Percentiles rank a stretch among this genome's conserved stretches.
These are phyloP conservation scores for Papilio elwesi DNA, from an alignment of 2,888 invertebrate genomes.

Conservation along the genomic window DNA sequence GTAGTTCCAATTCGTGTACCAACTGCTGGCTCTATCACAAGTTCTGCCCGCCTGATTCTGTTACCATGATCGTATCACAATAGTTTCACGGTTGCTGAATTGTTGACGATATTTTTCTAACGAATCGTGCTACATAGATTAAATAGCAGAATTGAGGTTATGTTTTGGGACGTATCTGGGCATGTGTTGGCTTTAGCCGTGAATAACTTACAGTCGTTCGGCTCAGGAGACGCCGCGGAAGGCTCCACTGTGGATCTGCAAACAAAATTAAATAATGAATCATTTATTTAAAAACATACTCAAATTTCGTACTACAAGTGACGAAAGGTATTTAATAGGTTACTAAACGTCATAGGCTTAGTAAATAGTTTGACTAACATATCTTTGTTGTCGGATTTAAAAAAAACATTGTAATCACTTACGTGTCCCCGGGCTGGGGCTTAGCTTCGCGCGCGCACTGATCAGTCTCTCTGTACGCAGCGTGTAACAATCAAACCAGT, in stretches of 20 bases:
- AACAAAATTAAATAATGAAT: constrained; percentile 33
- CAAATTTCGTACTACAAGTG: neutral
- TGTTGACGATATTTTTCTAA: too few species aligned
- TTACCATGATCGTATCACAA: too few species aligned
- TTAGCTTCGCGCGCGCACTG: neutral
- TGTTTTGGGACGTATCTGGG: too few species aligned
- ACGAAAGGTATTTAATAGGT: neutral
- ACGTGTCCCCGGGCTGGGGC: constrained; percentile 16
- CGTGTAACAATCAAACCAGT: constrained; percentile 22
- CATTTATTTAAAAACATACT: neutral
- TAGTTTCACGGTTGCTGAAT: too few species aligned
- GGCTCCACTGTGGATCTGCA: constrained; percentile 61
- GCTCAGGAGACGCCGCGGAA: constrained; percentile 60
- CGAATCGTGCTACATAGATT: too few species aligned
- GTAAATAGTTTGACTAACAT: neutral
- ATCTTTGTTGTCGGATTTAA: too few species aligned
- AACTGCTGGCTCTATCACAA: too few species aligned
- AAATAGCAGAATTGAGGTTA: too few species aligned
- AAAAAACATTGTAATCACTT: constrained; percentile 1
- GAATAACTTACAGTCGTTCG: constrained; percentile 49
- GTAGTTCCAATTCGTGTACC: too few species aligned
- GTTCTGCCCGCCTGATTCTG: too few species aligned
- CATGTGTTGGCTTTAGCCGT: neutral
- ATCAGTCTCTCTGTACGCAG: constrained; percentile 27
- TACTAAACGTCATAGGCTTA: neutral